Conservation (phyloP, 2,113 vertebrate species). For the Alethe castanea region DNA sequence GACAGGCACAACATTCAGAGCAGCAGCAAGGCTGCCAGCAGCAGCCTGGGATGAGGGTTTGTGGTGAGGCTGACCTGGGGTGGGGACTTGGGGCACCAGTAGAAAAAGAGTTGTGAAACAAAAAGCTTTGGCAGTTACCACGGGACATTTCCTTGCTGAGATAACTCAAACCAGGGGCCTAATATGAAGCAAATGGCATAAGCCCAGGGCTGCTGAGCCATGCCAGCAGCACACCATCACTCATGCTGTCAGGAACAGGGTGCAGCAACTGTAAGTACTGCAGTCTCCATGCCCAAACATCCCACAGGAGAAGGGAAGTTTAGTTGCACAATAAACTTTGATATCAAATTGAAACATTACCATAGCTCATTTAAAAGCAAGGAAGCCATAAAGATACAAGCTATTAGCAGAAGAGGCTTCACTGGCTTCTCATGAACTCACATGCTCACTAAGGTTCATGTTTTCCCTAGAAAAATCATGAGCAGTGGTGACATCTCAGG, state of each 20-base stretch:
- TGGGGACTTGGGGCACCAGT: neutral
- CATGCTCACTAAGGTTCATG: fast-evolving
- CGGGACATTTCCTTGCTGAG: neutral
- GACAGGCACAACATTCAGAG: neutral
- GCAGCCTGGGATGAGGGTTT: neutral
- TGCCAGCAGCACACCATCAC: neutral
- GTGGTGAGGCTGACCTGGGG: neutral
- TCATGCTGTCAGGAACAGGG: neutral
- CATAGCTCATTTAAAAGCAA: neutral
- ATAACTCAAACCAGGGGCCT: neutral
- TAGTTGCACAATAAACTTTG: neutral
- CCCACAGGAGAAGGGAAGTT: neutral
- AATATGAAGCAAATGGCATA: fast-evolving
- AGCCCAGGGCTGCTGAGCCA: neutral
- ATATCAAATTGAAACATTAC: neutral
- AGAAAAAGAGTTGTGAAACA: neutral
- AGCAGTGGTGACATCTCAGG: neutral
- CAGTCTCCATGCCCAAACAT: neutral
- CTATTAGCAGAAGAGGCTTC: neutral
- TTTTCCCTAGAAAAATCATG: neutral
- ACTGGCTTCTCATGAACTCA: neutral
- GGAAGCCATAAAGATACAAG: neutral
- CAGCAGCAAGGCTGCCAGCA: neutral
- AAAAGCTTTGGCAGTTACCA: neutral
- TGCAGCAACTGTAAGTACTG: neutral